Base-by-base conservation (phyloP, 1,140 invertebrate genomes). In the Trichonephila clavata region DNA sequence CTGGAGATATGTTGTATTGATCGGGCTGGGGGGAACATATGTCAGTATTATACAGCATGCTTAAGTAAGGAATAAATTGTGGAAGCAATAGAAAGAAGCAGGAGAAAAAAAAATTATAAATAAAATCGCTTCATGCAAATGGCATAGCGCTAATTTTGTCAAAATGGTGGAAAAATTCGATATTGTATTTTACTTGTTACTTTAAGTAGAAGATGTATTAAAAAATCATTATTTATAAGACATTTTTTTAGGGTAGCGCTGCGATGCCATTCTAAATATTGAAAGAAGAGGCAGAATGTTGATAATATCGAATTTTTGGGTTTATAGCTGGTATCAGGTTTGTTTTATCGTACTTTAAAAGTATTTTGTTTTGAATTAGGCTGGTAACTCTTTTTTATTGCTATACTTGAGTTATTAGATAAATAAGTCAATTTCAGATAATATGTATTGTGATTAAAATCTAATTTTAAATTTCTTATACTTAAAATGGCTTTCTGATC, bases 1-100 rank as follows among this genome's bases (percentile, higher is more conserved):
- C 90, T 92, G 50, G 90, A 83, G 90, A 92, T 92, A 84, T 92
- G 81, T 92, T 81, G 60, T 92, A 92, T 92, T 80, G 90, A 92
- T 92, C 61, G 20, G 20, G 24, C 20, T 39, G 32, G 50, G 57
- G 32, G 57, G n/a, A 92, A 84, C 90, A 92, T 80, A 92, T 92
- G 90, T 92, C 81, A 80, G 50, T 57, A 39, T 32, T 84, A 84
- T 65, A 39, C 60, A 80, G 43, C 60, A 43, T 80, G 89, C 89
- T 90, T 90, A 90, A 60, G 39, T 32, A 43, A n/a, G 32, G 86
- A 88, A 88, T 88, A 71, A 61, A 60, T 59, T 32, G 87, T 61
- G 65, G 65, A 89, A 89, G 57, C 14, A 89, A 39, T 68, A 68
- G 84, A n/a, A 59, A 83, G 61, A 87, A 77, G 50, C 4, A 77